Base-by-base conservation (phyloP, 2,797 vertebrate species). In the Pseudomugil tenellus region DNA sequence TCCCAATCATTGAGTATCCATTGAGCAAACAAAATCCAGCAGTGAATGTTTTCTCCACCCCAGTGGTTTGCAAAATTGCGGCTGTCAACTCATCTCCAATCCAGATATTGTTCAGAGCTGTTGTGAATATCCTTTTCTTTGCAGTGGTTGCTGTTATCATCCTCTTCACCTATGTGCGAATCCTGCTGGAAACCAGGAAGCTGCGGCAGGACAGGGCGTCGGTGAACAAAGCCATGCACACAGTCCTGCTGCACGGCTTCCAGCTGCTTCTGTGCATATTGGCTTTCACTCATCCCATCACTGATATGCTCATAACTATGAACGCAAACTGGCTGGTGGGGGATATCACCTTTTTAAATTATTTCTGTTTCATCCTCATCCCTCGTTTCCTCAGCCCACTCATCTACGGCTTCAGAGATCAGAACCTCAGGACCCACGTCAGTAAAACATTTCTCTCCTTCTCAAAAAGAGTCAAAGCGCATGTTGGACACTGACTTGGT, bases 301-400 rank as follows among this genome's bases (percentile, higher is more conserved):
- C 90, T 0, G 93, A 93, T 54, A 66, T 0, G 17, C 59, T 93
- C n/a, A 76, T 64, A 1, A 63, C 77, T 21, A 1, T 83, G 2
- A 67, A 82, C 3, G 26, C 41, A 2, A 67, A 66, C 0, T 93
- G 90, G 91, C 41, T 28, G 9, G 66, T 35, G 0, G 79, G 87
- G 6, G 87, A 94, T 51, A 12, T 93, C 0, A 1, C 77, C 58
- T 94, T 91, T 78, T 84, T 94, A 21, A 90, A 87, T 73, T 94
- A 66, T 57, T 92, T 93, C 61, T 91, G 89, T 43, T 94, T 95
- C 35, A 59, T 93, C 1, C 72, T 94, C 2, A 59, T 92, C 19
- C 94, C 93, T 0, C 91, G 92, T 34, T 91, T 93, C 34, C 92
- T 94, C 57, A 94, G 92, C 60, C 92, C 94, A 0, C 89, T 95